Percentiles rank a stretch among this genome's conserved stretches.
phyloP scores from a whole-genome alignment of 2,888 invertebrate species.

The Quadroppia sp. region DNA sequence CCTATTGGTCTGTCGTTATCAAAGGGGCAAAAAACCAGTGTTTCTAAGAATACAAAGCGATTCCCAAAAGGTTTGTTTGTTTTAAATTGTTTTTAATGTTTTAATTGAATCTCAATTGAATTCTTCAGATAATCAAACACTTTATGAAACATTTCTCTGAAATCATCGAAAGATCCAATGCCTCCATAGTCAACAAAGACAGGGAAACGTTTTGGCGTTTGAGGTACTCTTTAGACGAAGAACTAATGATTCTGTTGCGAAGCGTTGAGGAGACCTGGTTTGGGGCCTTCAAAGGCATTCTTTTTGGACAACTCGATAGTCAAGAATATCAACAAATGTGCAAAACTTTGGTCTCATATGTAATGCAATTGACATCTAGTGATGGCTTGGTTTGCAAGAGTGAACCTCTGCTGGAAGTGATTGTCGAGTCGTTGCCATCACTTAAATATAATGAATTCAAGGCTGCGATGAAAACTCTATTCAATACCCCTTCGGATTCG shows the following conservation, averaged over 20 bases:
- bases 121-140: constrained; percentile 43
- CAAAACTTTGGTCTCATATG: neutral
- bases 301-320: constrained; percentile 38
- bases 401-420: constrained; percentile 27
- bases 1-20: constrained; percentile 41
- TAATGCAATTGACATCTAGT: constrained; percentile 3
- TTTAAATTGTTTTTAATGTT: neutral
- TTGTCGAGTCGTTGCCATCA: constrained; percentile 38
- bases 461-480: constrained; percentile 30
- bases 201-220: constrained; percentile 45
- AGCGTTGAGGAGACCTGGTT: constrained; percentile 40
- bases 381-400: neutral
- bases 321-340: neutral
- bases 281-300: constrained; percentile 39
- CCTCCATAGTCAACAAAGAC: constrained; percentile 44
- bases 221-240: constrained; percentile 43
- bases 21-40: constrained; percentile 38
- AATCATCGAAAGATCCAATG: constrained; percentile 44
- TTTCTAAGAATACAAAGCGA: constrained; percentile 40
- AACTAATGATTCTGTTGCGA: constrained; percentile 42
- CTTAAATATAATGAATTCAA: constrained; percentile 26
- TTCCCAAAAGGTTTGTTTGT: constrained; percentile 38
- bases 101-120: neutral
- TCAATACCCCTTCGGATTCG: neutral
- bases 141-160: constrained; percentile 45